Base-by-base conservation (phyloP, 2,113 vertebrate species). In the Phoenicopterus ruber region DNA sequence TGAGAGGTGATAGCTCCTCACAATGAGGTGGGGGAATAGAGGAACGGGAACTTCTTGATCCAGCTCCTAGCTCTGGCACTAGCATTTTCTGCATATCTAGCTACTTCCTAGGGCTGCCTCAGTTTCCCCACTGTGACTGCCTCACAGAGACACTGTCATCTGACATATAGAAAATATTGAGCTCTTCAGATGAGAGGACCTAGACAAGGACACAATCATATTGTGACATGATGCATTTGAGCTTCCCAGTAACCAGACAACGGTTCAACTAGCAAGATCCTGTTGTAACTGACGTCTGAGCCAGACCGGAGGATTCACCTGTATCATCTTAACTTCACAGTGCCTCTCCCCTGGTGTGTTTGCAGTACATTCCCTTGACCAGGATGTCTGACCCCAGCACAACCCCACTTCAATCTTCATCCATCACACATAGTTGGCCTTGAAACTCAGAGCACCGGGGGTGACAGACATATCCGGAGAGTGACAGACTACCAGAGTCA, bases 381-480 rank as follows among this genome's bases (percentile, higher is more conserved):
- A 44, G 71, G 42, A 29, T 74, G 28, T 26, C 82, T 83, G 42
- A 91, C 69, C 72, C 32, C 73, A 63, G 28, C 66, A 59, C 63
- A 88, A 26, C 10, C 17, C 7, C 36, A 18, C 67, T 76, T n/a
- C 73, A 85, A 3, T 85, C 50, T 55, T 44, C 66, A 88, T 77
- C 82, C 73, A 81, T 86, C 91, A 83, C 88, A 76, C 73, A 47
- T 57, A 83, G 92, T 47, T 92, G 94, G 88, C 81, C 95, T 87
- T 44, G 69, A 70, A 71, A 66, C 86, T 73, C 78, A 14, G 38
- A 46, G 86, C 62, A 20, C 82, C 50, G 40, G 63, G 77, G 55
- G 86, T 59, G 52, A 96, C 81, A 94, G 92, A 93, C 59, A 65
- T 63, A 82, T 79, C 81, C 42, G 28, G 76, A 96, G 86, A 96